Base-by-base conservation (phyloP, 2,888 invertebrate genomes). In the Nowickia ferox region DNA sequence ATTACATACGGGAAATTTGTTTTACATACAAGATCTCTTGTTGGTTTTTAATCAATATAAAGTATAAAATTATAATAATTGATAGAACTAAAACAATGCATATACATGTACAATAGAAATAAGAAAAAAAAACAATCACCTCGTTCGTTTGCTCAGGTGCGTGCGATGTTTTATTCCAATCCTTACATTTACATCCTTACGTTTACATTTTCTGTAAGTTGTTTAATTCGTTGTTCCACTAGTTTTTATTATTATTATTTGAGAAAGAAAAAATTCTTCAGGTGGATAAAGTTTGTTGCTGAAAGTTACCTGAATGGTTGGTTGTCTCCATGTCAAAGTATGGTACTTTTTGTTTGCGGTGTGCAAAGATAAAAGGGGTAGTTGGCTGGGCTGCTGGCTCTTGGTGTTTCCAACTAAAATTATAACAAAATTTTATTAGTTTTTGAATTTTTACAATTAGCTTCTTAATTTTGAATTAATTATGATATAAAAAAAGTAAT, bases 241-340 rank as follows among this genome's bases (percentile, higher is more conserved):
- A 69, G 46, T 55, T 65, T 48, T 46, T 46, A 11, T 76, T 69
- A 48, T 69, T 66, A 74, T 30, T 30, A 46, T 75, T 74, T 66
- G 46, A 19, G 76, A 77, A 71, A 80, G 84, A 80, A 76, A 80
- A 80, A 80, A 72, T 63, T 71, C 84, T 84, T 84, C 84, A 81
- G 57, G 76, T 84, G 71, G 79, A 42, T 76, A 80, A 65, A 77
- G 65, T 72, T 72, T 66, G 76, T 84, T 68, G 84, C 72, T 68
- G 85, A 68, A 74, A 82, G 85, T 85, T 85, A 85, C 85, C 85
- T 85, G 81, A 68, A 55, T 53, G 17, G 11, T 9, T 30, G 15
- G 51, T 15, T 40, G 61, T n/a, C 53, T 55, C n/a, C 42, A 15
- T 38, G 1, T 17, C 1, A 66, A 11, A 8, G 9, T 51, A n/a